phyloP scores from a whole-genome alignment of 2,113 vertebrate genomes.

The Crotalus horridus region DNA sequence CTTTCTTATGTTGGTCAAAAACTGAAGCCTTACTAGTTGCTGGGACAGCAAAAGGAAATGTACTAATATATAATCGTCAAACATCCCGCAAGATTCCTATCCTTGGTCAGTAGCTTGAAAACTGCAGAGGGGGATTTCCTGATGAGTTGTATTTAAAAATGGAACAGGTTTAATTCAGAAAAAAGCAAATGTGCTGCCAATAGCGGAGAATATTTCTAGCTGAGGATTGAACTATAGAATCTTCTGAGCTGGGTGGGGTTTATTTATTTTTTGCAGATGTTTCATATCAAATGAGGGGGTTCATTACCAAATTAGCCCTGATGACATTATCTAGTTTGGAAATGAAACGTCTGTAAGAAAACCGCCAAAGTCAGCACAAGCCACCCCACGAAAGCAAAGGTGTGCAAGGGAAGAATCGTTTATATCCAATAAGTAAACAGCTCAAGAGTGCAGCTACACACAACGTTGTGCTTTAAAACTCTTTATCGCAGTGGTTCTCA shows the following conservation, averaged over 20 bases:
- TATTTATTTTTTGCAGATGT: neutral
- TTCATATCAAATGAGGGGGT: neutral
- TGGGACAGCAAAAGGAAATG: slow-evolving; percentile 92
- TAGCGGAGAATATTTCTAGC: too few species aligned
- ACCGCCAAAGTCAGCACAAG: neutral
- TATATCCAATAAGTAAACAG: neutral
- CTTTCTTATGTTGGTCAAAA: slow-evolving; percentile 92
- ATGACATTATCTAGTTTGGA: neutral
- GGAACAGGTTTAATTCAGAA: neutral
- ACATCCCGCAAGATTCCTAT: slow-evolving; percentile 95
- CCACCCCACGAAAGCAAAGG: neutral
- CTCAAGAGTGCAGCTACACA: neutral
- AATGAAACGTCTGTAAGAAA: neutral
- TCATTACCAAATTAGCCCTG: neutral
- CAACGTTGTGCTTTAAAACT: too few species aligned
- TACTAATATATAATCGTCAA: slow-evolving; percentile 94
- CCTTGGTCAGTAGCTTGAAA: slow-evolving; percentile 75
- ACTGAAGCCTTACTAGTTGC: slow-evolving; percentile 83
- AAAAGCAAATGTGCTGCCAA: neutral
- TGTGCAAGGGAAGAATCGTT: neutral
- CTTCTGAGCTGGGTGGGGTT: neutral
- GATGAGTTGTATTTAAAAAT: neutral
- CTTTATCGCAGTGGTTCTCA: too few species aligned
- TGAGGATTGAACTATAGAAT: neutral
- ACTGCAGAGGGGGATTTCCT: neutral